Conservation (phyloP, 1,140 invertebrate species). For the Lepidurus apus region DNA sequence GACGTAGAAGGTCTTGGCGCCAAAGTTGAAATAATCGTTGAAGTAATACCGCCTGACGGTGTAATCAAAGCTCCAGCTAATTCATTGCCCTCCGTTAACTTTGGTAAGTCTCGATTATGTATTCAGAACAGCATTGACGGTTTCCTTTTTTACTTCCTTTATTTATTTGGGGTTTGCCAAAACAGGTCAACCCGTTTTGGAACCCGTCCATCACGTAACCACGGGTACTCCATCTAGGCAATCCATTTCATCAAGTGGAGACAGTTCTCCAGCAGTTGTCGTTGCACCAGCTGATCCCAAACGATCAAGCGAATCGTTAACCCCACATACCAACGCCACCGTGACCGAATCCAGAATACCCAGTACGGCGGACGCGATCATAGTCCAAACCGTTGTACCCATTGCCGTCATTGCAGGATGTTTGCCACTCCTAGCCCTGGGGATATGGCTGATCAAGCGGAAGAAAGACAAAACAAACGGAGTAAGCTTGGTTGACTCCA, state of each 20-base stretch:
- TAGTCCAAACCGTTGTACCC: constrained; percentile 29
- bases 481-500: not conserved
- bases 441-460: constrained; percentile 3
- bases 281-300: not conserved
- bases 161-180: not conserved
- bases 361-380: constrained; percentile 19
- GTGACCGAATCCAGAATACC: constrained; percentile 19
- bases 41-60: not conserved
- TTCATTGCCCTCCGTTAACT: not conserved
- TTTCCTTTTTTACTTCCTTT: no score
- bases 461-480: not conserved
- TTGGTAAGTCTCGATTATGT: not conserved
- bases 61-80: not conserved
- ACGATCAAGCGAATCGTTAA: not conserved
- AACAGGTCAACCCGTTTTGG: constrained; percentile 1
- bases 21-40: constrained; percentile 19
- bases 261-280: not conserved
- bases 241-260: not conserved
- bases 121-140: not conserved
- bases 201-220: not conserved
- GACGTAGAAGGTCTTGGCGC: constrained; percentile 1
- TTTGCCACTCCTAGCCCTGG: constrained; percentile 5
- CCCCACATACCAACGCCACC: not conserved
- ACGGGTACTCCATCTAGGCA: not conserved
- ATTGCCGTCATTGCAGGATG: not conserved